Base-by-base conservation (phyloP, 2,888 invertebrate genomes). In the Idaea aversata region DNA sequence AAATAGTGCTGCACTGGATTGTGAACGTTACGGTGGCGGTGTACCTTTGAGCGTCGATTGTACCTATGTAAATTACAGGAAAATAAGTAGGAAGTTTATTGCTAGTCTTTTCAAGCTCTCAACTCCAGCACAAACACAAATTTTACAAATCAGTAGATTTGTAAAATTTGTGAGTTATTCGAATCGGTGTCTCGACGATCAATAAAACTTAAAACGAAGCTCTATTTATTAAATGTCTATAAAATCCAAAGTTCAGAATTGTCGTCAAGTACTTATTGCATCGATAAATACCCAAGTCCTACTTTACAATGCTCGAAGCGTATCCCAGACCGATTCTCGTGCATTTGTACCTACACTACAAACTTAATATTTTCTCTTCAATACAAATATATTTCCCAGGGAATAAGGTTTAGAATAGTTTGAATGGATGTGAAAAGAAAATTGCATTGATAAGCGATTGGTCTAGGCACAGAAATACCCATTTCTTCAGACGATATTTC, bases 211-310 rank as follows among this genome's bases (percentile, higher is more conserved):
- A 47, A 47, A 47, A 47, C 7, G 47, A 25, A 25, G 25, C 13
- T 47, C 10, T 13, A 5, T 47, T 47, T 47, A 47, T 10, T 47
- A 5, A 47, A 47, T 47, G 47, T 47, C 47, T 47, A 75, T 70
- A 64, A 59, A 65, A 65, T 61, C 38, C 62, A 6, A 62, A 69
- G 61, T 63, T 71, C 70, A 65, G 69, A 79, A 79, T 74, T 72
- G 74, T 80, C 78, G 74, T 81, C 78, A 77, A 86, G 82, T 83
- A 78, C 84, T 88, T 88, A 89, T 88, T 87, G 86, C 87, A 82
- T 86, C 88, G 82, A 88, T 89, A 88, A 89, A 87, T 79, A 75
- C 78, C 82, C 7, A 47, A 47, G 3, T 47, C 47, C 47, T 47
- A 47, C 47, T 80, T 80, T 80, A 81, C 84, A 87, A 85, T 83